phyloP scores from a whole-genome alignment of 1,140 invertebrate species.

The Tetramorium parvispinum region DNA sequence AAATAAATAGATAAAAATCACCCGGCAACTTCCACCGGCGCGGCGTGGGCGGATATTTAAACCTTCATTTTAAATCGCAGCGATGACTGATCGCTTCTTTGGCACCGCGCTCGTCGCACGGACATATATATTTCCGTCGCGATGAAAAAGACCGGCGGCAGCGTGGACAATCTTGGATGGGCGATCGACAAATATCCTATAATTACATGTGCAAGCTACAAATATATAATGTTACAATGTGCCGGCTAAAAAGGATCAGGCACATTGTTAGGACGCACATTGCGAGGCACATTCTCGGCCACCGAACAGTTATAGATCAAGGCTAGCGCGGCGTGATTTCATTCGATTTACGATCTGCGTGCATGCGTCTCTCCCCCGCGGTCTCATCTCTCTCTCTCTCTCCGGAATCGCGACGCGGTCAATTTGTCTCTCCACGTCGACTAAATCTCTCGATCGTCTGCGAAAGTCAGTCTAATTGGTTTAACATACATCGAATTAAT shows the following conservation, averaged over 20 bases:
- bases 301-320: conserved; percentile 36
- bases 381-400: background rate
- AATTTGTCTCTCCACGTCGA: background rate
- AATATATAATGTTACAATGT: conserved; percentile 17
- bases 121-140: background rate
- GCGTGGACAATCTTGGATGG: background rate
- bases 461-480: conserved; percentile 13
- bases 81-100: conserved; percentile 7
- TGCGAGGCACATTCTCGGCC: background rate
- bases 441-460: background rate
- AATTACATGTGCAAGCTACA: background rate
- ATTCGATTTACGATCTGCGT: conserved; percentile 23
- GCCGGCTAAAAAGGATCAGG: conserved; percentile 1
- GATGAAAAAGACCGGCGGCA: background rate
- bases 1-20: conserved; percentile 5
- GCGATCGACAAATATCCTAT: background rate
- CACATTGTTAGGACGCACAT: background rate
- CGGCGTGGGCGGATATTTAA: background rate
- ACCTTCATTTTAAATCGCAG: background rate
- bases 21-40: background rate
- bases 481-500: background rate
- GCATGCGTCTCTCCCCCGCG: no score
- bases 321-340: conserved; percentile 1
- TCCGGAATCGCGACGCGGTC: background rate
- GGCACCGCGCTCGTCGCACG: background rate